phyloP scores from a whole-genome alignment of 2,113 vertebrate genomes.

The Fulica atra region DNA sequence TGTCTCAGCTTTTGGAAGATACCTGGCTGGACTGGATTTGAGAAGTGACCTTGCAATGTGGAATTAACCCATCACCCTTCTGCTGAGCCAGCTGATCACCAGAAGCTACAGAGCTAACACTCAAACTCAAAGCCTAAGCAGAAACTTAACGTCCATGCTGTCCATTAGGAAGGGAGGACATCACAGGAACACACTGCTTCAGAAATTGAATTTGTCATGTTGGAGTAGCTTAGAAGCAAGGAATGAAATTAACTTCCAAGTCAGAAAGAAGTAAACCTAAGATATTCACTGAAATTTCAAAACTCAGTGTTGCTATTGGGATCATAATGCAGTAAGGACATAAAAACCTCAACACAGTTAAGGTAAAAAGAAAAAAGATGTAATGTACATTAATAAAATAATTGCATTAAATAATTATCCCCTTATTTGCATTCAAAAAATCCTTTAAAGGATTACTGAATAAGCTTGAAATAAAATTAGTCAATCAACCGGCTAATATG shows the following conservation, averaged over 20 bases:
- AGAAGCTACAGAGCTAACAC: not conserved
- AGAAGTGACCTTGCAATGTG: not conserved
- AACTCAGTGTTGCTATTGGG: not conserved
- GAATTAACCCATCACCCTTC: not conserved
- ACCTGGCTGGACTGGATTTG: not conserved
- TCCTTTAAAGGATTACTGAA: slow-evolving; percentile 13
- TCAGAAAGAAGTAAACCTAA: not conserved
- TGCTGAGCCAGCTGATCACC: not conserved
- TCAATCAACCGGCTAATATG: not conserved
- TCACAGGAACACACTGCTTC: not conserved
- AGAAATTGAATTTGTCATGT: not conserved
- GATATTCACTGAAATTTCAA: not conserved
- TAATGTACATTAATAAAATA: not conserved
- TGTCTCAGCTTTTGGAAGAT: not conserved
- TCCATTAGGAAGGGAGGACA: not conserved
- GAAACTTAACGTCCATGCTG: not conserved
- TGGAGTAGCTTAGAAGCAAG: not conserved
- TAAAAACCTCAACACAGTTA: not conserved
- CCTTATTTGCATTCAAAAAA: not conserved
- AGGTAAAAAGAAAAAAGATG: not conserved
- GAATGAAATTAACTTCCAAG: not conserved
- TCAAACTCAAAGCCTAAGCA: not conserved
- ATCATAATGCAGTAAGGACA: not conserved
- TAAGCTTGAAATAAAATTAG: slow-evolving; percentile 9
- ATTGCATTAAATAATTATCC: not conserved